phyloP scores from a whole-genome alignment of 2,113 vertebrate genomes.

The Centropus bengalensis region DNA sequence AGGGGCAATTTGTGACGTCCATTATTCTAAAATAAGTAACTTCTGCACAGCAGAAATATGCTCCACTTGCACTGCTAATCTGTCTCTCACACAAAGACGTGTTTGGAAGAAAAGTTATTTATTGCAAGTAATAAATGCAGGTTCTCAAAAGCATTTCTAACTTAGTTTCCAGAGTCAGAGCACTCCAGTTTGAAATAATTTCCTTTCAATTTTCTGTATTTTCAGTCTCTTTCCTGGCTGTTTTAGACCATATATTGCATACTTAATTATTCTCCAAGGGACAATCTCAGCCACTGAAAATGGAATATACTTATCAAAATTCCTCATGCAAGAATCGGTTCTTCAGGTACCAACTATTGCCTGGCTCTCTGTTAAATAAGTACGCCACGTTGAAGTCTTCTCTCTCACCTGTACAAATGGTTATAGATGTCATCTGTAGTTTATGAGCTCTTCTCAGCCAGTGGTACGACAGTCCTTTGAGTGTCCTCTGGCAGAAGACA shows the following conservation, averaged over 20 bases:
- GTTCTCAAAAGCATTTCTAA: constrained; percentile 67
- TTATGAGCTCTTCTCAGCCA: not conserved
- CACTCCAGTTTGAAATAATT: constrained; percentile 61
- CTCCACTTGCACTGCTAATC: constrained; percentile 69
- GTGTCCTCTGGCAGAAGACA: not conserved
- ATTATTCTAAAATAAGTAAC: constrained; percentile 72
- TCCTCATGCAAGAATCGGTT: not conserved
- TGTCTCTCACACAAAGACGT: constrained; percentile 54
- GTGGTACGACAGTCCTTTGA: not conserved
- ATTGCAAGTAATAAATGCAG: constrained; percentile 68
- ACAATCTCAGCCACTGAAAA: constrained; percentile 24
- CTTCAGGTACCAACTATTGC: not conserved
- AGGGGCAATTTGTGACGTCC: constrained; percentile 66
- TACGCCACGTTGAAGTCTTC: not conserved
- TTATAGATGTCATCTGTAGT: not conserved
- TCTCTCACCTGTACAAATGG: not conserved
- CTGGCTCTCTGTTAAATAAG: not conserved
- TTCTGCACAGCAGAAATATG: constrained; percentile 68
- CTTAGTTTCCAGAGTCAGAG: constrained; percentile 50
- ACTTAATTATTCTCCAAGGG: constrained; percentile 15
- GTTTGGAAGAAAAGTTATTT: constrained; percentile 65
- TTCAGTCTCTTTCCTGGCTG: constrained; percentile 36
- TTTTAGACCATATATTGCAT: constrained; percentile 39
- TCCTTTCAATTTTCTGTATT: constrained; percentile 53
- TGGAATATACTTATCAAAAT: not conserved